A percentile compares a stretch with the other conserved stretches of the same genome.
phyloP scores from a whole-genome alignment of 2,888 invertebrate species.

The Metacarcinus magister region DNA sequence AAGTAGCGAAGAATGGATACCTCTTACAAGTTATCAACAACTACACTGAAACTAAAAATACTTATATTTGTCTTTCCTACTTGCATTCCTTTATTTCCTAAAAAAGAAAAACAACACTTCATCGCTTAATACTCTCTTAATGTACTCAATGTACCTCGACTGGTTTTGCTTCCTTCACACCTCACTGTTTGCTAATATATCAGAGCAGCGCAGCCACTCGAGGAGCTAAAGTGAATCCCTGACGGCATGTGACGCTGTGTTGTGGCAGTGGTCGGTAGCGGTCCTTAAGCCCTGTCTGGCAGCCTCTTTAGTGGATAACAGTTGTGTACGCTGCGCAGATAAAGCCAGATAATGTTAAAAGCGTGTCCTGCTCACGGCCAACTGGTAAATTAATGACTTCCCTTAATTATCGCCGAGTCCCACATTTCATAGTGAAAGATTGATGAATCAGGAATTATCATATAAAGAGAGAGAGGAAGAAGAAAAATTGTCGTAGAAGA shows the following conservation, averaged over 20 bases:
- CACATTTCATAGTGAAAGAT: slow-evolving; percentile 43
- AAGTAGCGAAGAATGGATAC: neutral
- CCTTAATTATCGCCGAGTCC: slow-evolving; percentile 61
- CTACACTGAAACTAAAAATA: neutral
- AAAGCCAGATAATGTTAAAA: slow-evolving; percentile 73
- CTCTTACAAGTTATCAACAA: neutral
- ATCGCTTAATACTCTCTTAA: neutral
- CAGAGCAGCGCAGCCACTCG: neutral
- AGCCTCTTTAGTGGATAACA: slow-evolving; percentile 52
- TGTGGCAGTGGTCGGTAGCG: neutral
- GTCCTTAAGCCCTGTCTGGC: slow-evolving; percentile 59
- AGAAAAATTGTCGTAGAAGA: neutral
- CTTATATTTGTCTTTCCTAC: neutral
- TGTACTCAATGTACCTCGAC: neutral
- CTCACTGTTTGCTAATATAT: slow-evolving; percentile 13
- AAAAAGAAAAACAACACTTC: neutral
- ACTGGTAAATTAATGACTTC: slow-evolving; percentile 66
- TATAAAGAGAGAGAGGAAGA: neutral
- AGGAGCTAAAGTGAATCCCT: slow-evolving; percentile 26
- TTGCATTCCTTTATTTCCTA: neutral
- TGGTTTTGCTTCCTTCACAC: neutral
- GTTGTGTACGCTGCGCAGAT: slow-evolving; percentile 72
- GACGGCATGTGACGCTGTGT: slow-evolving; percentile 14
- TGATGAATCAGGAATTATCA: slow-evolving; percentile 30
- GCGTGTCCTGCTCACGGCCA: slow-evolving; percentile 72